Conservation (phyloP, 2,113 vertebrate genomes). For the Cynopterus brachyotis region DNA sequence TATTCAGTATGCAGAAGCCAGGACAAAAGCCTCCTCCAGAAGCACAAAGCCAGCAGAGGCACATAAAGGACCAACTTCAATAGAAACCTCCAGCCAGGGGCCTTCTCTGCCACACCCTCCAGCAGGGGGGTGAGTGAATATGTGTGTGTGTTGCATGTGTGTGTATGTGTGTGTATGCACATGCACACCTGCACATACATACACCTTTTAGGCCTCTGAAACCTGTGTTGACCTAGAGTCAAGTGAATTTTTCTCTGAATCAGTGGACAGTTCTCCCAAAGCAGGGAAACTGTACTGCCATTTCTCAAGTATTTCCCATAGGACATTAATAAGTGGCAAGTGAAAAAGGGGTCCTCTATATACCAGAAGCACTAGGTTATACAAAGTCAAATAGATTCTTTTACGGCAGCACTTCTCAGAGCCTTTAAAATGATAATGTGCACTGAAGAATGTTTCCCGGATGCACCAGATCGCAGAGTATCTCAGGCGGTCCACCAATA, state of each 20-base stretch:
- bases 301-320: background rate
- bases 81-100: constrained; percentile 82
- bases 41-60: constrained; percentile 82
- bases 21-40: constrained; percentile 85
- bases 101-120: constrained; percentile 38
- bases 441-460: background rate
- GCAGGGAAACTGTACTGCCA: background rate
- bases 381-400: background rate
- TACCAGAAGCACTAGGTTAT: background rate
- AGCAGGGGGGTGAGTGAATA: too few species aligned
- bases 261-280: background rate
- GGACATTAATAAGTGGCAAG: background rate
- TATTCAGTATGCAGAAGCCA: constrained; percentile 83
- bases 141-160: too few species aligned
- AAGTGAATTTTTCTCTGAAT: constrained; percentile 22
- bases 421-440: background rate
- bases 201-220: constrained; percentile 11
- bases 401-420: background rate
- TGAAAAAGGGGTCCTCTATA: background rate
- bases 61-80: constrained; percentile 75
- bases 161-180: too few species aligned
- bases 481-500: background rate
- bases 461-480: background rate
- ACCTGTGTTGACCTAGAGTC: background rate
- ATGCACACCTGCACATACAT: background rate